A percentile compares a stretch with the other conserved stretches of the same genome.
Conservation (phyloP, 2,113 vertebrate genomes). For the Hypomesus transpacificus region DNA sequence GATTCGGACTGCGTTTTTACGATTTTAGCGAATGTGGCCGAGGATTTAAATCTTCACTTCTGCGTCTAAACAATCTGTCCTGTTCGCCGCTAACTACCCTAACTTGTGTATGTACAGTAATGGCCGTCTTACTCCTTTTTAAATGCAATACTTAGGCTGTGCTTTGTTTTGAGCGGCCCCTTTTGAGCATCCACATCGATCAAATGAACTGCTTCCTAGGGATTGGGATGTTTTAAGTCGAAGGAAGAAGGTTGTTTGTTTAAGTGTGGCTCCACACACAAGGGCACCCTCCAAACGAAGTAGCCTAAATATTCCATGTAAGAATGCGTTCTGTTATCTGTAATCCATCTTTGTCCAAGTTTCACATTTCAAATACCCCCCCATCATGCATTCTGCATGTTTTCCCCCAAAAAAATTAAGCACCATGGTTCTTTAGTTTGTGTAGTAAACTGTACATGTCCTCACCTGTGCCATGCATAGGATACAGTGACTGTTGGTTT, state of each 20-base stretch:
- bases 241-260: too few species aligned
- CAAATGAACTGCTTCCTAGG: too few species aligned
- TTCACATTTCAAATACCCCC: constrained; percentile 16
- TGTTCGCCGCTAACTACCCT: not conserved
- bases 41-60: constrained; percentile 31
- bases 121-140: not conserved
- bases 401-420: not conserved
- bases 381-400: constrained; percentile 32
- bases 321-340: not conserved
- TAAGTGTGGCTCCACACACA: too few species aligned
- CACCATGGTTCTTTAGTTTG: constrained; percentile 13
- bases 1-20: too few species aligned
- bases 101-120: constrained; percentile 30
- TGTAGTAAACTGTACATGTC: not conserved
- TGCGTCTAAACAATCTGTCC: constrained; percentile 60
- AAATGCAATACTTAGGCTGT: too few species aligned
- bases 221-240: not conserved
- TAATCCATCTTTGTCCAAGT: too few species aligned
- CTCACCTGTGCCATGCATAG: constrained; percentile 35
- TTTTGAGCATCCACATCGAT: too few species aligned
- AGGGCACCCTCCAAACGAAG: not conserved
- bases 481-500: constrained; percentile 15
- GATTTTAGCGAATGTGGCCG: not conserved
- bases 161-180: too few species aligned
- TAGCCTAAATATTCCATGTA: constrained; percentile 2